Evolutionary conservation across 1,140 invertebrate species (phyloP).

Genomic region (Leptinotarsa lineolata): DNA sequence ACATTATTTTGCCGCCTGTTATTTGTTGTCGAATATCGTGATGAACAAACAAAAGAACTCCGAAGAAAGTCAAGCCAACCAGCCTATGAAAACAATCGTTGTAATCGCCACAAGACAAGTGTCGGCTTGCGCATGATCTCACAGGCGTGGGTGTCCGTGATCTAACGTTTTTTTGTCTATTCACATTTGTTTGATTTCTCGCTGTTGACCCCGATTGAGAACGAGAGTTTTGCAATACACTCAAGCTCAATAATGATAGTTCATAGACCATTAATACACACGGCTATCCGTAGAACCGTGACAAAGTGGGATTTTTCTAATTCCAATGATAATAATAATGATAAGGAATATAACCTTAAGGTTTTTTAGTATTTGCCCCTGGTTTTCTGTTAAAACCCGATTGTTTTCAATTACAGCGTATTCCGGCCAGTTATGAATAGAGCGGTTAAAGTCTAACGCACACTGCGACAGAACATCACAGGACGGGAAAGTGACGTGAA

Average conservation of each 20-base stretch:
- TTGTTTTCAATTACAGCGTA: no score
- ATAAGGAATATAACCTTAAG: not conserved
- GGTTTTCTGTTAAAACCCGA: no score
- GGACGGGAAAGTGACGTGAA: no score
- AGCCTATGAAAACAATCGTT: conserved; percentile 13
- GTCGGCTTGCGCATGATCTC: conserved; percentile 6
- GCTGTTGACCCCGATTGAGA: conserved; percentile 41
- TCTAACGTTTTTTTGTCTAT: conserved; percentile 38
- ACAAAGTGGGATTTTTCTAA: not conserved
- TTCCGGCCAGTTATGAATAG: no score
- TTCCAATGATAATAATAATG: not conserved
- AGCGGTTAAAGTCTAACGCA: no score
- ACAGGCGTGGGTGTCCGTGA: conserved; percentile 43
- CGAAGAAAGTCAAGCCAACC: conserved; percentile 2
- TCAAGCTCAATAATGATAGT: not conserved
- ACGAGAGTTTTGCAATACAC: conserved; percentile 41
- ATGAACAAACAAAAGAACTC: conserved; percentile 21
- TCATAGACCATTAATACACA: not conserved
- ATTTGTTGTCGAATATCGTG: conserved; percentile 14
- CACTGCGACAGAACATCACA: no score
- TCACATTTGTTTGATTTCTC: conserved; percentile 45
- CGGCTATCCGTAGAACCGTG: not conserved
- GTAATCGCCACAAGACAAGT: conserved; percentile 11
- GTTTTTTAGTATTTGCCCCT: no score
- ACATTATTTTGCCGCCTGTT: not conserved